Base-by-base conservation (phyloP, 2,888 invertebrate genomes). In the Meloe dianella region DNA sequence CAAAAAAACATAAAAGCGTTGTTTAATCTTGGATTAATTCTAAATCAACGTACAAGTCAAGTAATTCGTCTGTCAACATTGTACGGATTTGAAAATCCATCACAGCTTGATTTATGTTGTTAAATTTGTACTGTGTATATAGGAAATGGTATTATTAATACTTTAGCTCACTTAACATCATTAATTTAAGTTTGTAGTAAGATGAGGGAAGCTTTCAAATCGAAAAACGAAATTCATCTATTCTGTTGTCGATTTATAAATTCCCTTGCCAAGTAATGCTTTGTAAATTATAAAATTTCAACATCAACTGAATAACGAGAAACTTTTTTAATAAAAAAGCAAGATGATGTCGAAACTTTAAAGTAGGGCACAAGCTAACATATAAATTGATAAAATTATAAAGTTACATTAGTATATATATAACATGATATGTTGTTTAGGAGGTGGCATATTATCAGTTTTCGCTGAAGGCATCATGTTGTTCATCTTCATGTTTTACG, bases 271-370 rank as follows among this genome's bases (percentile, higher is more conserved):
- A 61, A 61, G 59, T 56, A 58, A 24, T 35, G 61, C 54, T 67
- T 63, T 20, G 58, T 60, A 66, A 66, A 66, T 66, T 66, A 62
- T 22, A 62, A 57, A 61, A 54, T 62, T 62, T 62, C 57, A 32
- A 63, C 60, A 60, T 64, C 67, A 61, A 60, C 38, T 24, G 58
- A 61, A 61, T 57, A 57, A 63, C 63, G 57, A 51, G 32, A 68
- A 63, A 65, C 57, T 68, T 68, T 68, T 68, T 68, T 65, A 68
- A 65, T 65, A 68, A 68, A 61, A 61, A 62, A 29, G 22, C 47
- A 54, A 61, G 54, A 61, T 61, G 32, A 47, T 61, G 47, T 7
- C 32, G 22, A 10, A 58, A 58, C 57, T 58, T 57, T 35, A 63
- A 63, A 63, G 47, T 22, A 58, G n/a, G 57, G 5, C 57, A 54